Evolutionary conservation across 2,888 invertebrate species (phyloP).

Genomic region (Druceiella hillmani): DNA sequence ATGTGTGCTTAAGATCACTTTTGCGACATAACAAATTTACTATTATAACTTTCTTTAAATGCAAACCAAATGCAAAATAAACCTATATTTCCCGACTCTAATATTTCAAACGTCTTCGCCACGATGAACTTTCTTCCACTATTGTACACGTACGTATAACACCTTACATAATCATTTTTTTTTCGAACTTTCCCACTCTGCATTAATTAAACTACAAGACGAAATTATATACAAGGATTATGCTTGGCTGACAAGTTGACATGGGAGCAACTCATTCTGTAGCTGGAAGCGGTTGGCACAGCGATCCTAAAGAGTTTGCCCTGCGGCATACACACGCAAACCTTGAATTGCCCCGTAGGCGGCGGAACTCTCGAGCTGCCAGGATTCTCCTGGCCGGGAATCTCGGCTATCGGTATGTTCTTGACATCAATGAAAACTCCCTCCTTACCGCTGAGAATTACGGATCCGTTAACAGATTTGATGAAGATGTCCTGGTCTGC

Average conservation of each 20-base stretch:
- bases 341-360: slow-evolving; percentile 64
- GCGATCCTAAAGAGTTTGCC: slow-evolving; percentile 78
- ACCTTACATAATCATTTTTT: too few relatives aligned
- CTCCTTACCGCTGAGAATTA: slow-evolving; percentile 62
- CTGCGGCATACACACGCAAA: slow-evolving; percentile 87
- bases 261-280: slow-evolving; percentile 56
- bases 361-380: slow-evolving; percentile 27
- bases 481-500: slow-evolving; percentile 76
- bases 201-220: slow-evolving; percentile 14
- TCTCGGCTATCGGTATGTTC: slow-evolving; percentile 61
- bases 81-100: too few relatives aligned
- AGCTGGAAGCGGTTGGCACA: slow-evolving; percentile 57
- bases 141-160: too few relatives aligned
- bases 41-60: too few relatives aligned
- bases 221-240: slow-evolving; percentile 64
- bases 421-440: slow-evolving; percentile 68
- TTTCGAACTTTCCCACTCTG: not conserved
- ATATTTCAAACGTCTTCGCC: too few relatives aligned
- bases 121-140: too few relatives aligned
- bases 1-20: too few relatives aligned
- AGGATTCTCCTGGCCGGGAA: slow-evolving; percentile 36
- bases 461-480: slow-evolving; percentile 69
- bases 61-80: too few relatives aligned
- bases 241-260: slow-evolving; percentile 54
- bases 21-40: too few relatives aligned